Evolutionary conservation across 2,113 vertebrate species (phyloP).

Genomic region (Pseudois nayaur): DNA sequence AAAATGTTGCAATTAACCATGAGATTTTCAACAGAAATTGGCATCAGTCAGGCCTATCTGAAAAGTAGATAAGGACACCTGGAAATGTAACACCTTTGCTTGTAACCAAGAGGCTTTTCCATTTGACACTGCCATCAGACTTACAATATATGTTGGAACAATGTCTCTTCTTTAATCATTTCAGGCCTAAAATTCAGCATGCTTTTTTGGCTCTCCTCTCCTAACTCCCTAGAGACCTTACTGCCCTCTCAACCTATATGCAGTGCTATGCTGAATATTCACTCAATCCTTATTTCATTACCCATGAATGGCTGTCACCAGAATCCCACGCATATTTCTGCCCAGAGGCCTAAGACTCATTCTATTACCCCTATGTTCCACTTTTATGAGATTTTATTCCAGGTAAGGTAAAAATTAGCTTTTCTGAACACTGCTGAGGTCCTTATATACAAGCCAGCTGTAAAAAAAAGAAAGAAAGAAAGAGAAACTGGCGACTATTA

Average conservation of each 20-base stretch:
- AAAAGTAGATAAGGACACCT: not conserved
- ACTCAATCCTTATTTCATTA: not conserved
- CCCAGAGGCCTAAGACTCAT: not conserved
- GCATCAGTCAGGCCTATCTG: not conserved
- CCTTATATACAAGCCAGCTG: constrained; percentile 40
- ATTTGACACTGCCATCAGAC: not conserved
- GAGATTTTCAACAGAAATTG: not conserved
- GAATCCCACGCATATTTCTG: not conserved
- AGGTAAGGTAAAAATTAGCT: not conserved
- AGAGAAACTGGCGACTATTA: not conserved
- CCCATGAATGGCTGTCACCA: not conserved
- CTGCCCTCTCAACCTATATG: not conserved
- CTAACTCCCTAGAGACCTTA: not conserved
- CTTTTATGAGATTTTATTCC: constrained; percentile 3
- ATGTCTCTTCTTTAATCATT: not conserved
- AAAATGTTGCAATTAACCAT: not conserved
- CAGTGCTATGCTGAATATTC: not conserved
- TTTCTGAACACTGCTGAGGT: constrained; percentile 48
- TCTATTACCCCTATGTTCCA: not conserved
- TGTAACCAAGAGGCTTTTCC: not conserved
- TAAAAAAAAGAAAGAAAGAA: constrained; percentile 35
- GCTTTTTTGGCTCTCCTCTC: not conserved
- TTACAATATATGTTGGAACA: not conserved
- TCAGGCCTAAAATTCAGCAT: constrained; percentile 27
- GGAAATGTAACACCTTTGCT: not conserved